A percentile compares a stretch with the other conserved stretches of the same genome.
phyloP scores from a whole-genome alignment of 2,113 vertebrate species.

The Quiscalus mexicanus region DNA sequence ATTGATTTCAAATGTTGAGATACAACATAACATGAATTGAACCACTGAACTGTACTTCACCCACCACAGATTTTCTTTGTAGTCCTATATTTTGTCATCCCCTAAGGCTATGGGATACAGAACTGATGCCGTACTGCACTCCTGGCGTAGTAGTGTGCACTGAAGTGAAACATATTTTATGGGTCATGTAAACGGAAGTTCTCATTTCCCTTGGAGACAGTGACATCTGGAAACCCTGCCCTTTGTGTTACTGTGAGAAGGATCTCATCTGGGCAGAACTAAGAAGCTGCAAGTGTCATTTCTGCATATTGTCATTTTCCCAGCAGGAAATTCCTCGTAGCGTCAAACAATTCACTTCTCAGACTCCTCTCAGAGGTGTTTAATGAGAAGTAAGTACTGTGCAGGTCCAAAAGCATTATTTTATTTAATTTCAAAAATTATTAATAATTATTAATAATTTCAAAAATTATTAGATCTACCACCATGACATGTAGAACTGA shows the following conservation, averaged over 20 bases:
- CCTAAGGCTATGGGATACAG: neutral
- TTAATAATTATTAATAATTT: too few species aligned
- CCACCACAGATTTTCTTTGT: neutral
- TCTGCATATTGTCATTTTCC: neutral
- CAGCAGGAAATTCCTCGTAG: neutral
- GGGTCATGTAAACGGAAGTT: neutral
- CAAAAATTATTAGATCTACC: neutral
- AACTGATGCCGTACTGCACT: neutral
- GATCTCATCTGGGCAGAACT: neutral
- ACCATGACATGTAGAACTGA: neutral
- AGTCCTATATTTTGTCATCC: neutral
- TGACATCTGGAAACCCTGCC: constrained; percentile 20
- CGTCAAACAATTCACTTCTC: neutral
- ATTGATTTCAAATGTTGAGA: constrained; percentile 6
- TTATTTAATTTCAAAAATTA: neutral
- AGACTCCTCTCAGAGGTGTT: neutral
- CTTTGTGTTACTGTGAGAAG: neutral
- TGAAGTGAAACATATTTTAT: neutral
- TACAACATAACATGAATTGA: neutral
- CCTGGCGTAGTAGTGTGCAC: neutral
- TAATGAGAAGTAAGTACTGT: neutral
- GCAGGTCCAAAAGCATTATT: neutral
- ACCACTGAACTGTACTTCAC: neutral
- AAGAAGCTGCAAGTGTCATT: neutral
- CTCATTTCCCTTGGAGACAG: constrained; percentile 19